Percentiles rank a stretch among this genome's conserved stretches.
phyloP scores from a whole-genome alignment of 2,888 invertebrate genomes.

The Drosophila peninsularis region DNA sequence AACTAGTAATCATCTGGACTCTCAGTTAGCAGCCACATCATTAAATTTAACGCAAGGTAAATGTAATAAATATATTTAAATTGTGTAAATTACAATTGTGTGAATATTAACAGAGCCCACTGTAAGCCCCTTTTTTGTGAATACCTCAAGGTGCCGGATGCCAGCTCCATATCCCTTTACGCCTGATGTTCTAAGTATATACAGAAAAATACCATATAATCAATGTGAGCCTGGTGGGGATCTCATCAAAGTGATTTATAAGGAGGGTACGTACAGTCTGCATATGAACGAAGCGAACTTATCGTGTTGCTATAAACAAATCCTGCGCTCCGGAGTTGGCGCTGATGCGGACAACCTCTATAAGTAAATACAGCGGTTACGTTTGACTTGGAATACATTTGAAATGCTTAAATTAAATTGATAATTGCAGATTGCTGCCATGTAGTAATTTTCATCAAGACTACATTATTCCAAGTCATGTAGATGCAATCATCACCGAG shows the following conservation, averaged over 20 bases:
- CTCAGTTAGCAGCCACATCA: neutral
- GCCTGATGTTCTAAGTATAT: slow-evolving; percentile 84
- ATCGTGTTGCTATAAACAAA: slow-evolving; percentile 79
- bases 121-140: slow-evolving; percentile 68
- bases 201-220: slow-evolving; percentile 85
- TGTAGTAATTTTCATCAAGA: slow-evolving; percentile 74
- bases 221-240: slow-evolving; percentile 83
- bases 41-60: slow-evolving; percentile 1
- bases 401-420: neutral
- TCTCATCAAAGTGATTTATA: slow-evolving; percentile 66
- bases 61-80: too few relatives aligned
- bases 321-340: slow-evolving; percentile 71
- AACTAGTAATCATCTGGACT: neutral
- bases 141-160: slow-evolving; percentile 87
- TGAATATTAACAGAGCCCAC: slow-evolving; percentile 8
- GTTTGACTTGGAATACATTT: neutral
- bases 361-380: slow-evolving; percentile 50
- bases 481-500: slow-evolving; percentile 70
- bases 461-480: slow-evolving; percentile 63
- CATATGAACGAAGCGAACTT: slow-evolving; percentile 60
- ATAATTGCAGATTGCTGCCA: slow-evolving; percentile 60
- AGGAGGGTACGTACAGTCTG: slow-evolving; percentile 60
- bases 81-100: too few relatives aligned
- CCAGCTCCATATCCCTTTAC: slow-evolving; percentile 87
- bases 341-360: slow-evolving; percentile 64